A percentile compares a stretch with the other conserved stretches of the same genome.
These are phyloP conservation scores for Mus spretus DNA, from an alignment of 2,797 vertebrate species.

Conservation along the genomic window DNA sequence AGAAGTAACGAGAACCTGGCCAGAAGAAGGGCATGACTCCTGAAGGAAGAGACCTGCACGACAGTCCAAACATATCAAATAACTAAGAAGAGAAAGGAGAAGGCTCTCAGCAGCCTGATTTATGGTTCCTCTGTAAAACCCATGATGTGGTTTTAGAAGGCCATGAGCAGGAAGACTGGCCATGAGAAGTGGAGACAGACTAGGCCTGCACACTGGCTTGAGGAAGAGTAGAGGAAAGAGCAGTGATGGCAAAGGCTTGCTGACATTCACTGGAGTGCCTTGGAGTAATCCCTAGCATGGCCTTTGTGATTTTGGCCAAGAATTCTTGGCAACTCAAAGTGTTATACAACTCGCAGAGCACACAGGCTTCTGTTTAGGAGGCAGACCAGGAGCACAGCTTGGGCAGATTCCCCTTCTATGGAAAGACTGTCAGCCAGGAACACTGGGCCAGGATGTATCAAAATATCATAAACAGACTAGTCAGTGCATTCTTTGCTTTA, in stretches of 20 bases:
- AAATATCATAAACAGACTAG: constrained; percentile 44
- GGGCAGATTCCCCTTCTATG: constrained; percentile 68
- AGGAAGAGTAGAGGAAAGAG: neutral
- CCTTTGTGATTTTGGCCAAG: constrained; percentile 28
- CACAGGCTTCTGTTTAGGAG: constrained; percentile 11
- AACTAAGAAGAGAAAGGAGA: neutral
- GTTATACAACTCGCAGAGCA: constrained; percentile 55
- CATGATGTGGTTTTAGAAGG: neutral
- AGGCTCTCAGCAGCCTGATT: neutral
- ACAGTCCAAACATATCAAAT: constrained; percentile 17
- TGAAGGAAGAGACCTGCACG: neutral
- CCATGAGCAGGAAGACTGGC: fast-evolving
- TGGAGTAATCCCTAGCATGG: neutral
- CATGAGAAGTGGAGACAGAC: neutral
- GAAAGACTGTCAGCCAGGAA: constrained; percentile 1
- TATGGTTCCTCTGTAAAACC: neutral
- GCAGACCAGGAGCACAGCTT: neutral
- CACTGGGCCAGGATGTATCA: neutral
- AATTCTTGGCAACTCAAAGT: constrained; percentile 69
- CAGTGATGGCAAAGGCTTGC: neutral
- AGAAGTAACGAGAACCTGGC: neutral
- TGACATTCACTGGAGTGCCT: neutral
- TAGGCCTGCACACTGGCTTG: neutral
- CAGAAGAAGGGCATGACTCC: neutral
- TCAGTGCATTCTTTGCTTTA: constrained; percentile 31